Evolutionary conservation across 2,797 vertebrate species (phyloP), one percentile per base, ranked within the genome.

Genomic region (Sebastes vulpes): DNA sequence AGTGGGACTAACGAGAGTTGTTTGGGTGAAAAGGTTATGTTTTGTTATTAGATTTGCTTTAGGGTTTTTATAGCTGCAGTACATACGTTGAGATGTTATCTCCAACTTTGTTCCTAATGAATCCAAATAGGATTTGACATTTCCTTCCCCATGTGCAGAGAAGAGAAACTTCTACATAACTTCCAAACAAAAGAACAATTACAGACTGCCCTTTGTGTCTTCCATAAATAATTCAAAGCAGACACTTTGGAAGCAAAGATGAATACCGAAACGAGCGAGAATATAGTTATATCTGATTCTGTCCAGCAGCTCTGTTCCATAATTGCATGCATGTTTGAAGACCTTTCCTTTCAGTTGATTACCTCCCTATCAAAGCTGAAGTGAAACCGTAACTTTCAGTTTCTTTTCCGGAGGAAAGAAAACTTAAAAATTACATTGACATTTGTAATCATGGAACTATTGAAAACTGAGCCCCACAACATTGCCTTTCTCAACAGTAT

Each of bases 181-280:
- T 67, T 68, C 9, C 3, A 69, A 73, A 77, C 61, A 82, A 70
- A 75, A 7, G 3, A 32, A n/a, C 52, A 69, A 2, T 54, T 72
- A 68, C 7, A 6, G 52, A 28, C 12, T 23, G 21, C 63, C 28
- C 53, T 74, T 56, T 28, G 31, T 29, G 26, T 42, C 16, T 67
- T 52, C 8, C 18, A 58, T 63, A 65, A 65, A 77, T 65, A 56
- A 72, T 35, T 75, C 72, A 72, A 9, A 60, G 59, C 26, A 72
- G 65, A 57, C 18, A 32, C 59, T 46, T 29, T 1, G 11, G 29
- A 61, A 38, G 16, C 63, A 53, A 38, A 48, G 6, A 54, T 32
- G 46, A 61, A 38, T 12, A n/a, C 42, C 82, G 4, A 59, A 82
- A 70, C 77, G 1, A 72, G 11, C n/a, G 57, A 25, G 3, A 29